phyloP scores from a whole-genome alignment of 2,888 invertebrate genomes.

The Mamestra brassicae region DNA sequence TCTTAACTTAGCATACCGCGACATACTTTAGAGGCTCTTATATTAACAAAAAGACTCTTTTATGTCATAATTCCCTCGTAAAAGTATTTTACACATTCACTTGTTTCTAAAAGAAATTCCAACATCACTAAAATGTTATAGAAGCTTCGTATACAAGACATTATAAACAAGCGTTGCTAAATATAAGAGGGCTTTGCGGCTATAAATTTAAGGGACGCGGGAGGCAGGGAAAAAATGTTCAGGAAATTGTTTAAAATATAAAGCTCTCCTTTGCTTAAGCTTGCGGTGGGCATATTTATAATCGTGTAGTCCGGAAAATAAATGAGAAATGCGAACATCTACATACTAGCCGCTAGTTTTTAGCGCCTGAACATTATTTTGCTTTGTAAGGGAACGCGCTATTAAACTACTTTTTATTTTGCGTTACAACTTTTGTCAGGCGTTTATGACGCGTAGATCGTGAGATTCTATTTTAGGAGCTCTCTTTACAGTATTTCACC shows the following conservation, averaged over 20 bases:
- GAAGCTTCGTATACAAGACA: conserved; percentile 56
- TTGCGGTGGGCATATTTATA: conserved; percentile 54
- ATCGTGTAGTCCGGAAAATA: conserved; percentile 40
- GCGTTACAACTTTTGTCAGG: conserved; percentile 34
- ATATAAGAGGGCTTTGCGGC: conserved; percentile 48
- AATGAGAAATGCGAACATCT: conserved; percentile 39
- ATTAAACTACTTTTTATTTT: conserved; percentile 25
- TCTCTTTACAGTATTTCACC: conserved; percentile 4
- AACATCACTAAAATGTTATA: conserved; percentile 63
- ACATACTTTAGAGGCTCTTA: conserved; percentile 48
- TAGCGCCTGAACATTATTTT: conserved; percentile 33
- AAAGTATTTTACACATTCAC: conserved; percentile 62
- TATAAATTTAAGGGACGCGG: conserved; percentile 65
- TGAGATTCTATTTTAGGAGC: conserved; percentile 13
- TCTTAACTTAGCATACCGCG: conserved; percentile 34
- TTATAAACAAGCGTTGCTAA: conserved; percentile 41
- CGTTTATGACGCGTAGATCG: conserved; percentile 22
- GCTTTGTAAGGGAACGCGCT: conserved; percentile 11
- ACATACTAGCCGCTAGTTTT: conserved; percentile 30
- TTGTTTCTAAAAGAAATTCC: conserved; percentile 63
- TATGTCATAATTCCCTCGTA: conserved; percentile 55
- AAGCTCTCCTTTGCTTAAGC: conserved; percentile 45
- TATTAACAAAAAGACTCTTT: conserved; percentile 36
- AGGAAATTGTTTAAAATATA: conserved; percentile 72
- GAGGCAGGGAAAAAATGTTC: conserved; percentile 65